Base-by-base conservation (phyloP, 2,797 vertebrate species). In the Rhynchotus rufescens region DNA sequence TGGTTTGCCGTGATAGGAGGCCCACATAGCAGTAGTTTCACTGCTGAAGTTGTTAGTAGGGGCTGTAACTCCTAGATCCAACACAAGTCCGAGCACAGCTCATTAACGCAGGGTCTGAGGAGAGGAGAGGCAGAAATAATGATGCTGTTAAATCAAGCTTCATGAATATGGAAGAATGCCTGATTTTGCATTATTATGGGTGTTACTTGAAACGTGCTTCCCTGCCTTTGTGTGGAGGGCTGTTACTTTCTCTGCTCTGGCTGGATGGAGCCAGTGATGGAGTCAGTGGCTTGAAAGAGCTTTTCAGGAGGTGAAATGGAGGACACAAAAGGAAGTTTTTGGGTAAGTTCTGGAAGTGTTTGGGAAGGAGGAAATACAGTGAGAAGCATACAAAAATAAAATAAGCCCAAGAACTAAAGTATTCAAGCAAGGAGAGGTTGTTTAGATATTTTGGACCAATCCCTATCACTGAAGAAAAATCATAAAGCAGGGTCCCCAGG, bases 111-210 rank as follows among this genome's bases (percentile, higher is more conserved):
- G 60, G 56, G 94, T 95, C 96, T 84, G 69, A 92, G 80, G 94
- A 97, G 93, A 95, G 93, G 89, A 93, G 91, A 95, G 79, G 80
- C 84, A 94, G 94, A 97, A 96, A 96, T 97, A 97, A 97, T 93
- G 94, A 97, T 93, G 94, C 92, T 68, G 84, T 96, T 97, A 97
- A 96, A 96, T 97, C 96, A 96, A 57, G 85, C 93, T 96, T 96
- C 95, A 97, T 97, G 96, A 97, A 97, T 97, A 97, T 97, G 96
- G 95, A 97, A 96, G 92, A 88, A 89, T 92, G 79, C 86, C 94
- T 96, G 96, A 88, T 96, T 97, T 96, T 96, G 96, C 95, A 91
- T 97, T 96, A 96, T 96, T 96, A 90, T 73, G 60, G 81, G 88
- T 86, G 83, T 94, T 97, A 94, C 93, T 96, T 96, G 93, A 96